Evolutionary conservation across 2,888 invertebrate species (phyloP).

Genomic region (Leptopterna dolabrata): DNA sequence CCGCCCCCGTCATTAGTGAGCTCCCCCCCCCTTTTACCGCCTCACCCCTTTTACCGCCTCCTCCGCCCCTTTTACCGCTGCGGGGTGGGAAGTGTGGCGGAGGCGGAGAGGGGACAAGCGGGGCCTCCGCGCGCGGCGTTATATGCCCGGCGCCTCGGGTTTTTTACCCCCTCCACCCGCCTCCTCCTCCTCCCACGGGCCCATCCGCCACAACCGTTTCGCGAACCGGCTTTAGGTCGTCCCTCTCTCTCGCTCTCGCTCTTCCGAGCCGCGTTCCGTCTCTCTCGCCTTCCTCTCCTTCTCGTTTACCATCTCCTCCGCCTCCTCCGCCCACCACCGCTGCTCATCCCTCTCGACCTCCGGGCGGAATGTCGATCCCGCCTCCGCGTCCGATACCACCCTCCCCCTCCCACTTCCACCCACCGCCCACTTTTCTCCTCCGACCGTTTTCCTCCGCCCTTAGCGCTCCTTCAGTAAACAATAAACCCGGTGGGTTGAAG

Average conservation of each 20-base stretch:
- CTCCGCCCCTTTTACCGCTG: slow-evolving; percentile 34
- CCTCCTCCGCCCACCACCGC: slow-evolving; percentile 21
- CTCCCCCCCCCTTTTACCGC: slow-evolving; percentile 43
- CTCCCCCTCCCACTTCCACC: background rate
- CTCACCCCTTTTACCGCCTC: slow-evolving; percentile 41
- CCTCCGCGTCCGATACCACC: slow-evolving; percentile 41
- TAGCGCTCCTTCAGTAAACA: slow-evolving; percentile 49
- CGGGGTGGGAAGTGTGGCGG: too few species aligned
- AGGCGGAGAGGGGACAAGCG: background rate
- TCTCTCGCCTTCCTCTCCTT: slow-evolving; percentile 54
- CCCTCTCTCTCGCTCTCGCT: slow-evolving; percentile 50
- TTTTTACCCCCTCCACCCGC: slow-evolving; percentile 51
- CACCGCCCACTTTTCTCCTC: slow-evolving; percentile 54
- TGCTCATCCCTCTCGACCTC: slow-evolving; percentile 14
- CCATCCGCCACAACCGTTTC: slow-evolving; percentile 41
- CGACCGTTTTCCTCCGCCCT: slow-evolving; percentile 8
- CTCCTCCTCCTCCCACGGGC: slow-evolving; percentile 5
- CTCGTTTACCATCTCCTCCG: slow-evolving; percentile 53
- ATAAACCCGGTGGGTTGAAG: slow-evolving; percentile 13
- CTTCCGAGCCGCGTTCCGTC: slow-evolving; percentile 59
- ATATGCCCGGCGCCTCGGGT: slow-evolving; percentile 60
- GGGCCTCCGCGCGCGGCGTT: slow-evolving; percentile 55
- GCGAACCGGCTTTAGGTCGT: slow-evolving; percentile 24
- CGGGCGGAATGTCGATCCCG: slow-evolving; percentile 52
- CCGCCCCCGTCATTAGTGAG: slow-evolving; percentile 61